phyloP scores from a whole-genome alignment of 2,113 vertebrate species.

The Oophaga pumilio region DNA sequence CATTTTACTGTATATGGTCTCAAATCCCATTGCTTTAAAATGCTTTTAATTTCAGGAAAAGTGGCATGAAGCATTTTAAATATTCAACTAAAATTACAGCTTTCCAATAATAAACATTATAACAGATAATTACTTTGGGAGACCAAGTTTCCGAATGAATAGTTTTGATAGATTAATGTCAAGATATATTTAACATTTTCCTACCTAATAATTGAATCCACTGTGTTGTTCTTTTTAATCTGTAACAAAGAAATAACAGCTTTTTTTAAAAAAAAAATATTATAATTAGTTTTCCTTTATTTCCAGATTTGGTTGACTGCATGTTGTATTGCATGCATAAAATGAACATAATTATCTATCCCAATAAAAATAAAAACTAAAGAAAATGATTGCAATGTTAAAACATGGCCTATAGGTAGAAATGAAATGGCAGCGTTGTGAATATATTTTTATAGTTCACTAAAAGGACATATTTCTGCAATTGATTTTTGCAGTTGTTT shows the following conservation, averaged over 20 bases:
- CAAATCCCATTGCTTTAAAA: constrained; percentile 26
- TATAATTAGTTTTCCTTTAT: constrained; percentile 50
- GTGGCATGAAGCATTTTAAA: constrained; percentile 47
- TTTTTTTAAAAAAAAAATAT: constrained; percentile 40
- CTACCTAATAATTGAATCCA: constrained; percentile 38
- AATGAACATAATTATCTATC: constrained; percentile 32
- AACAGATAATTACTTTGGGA: constrained; percentile 54
- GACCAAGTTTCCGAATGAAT: constrained; percentile 46
- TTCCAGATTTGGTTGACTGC: constrained; percentile 38
- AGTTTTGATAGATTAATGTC: constrained; percentile 53
- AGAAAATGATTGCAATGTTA: constrained; percentile 17
- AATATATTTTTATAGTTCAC: neutral
- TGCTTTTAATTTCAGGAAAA: constrained; percentile 36
- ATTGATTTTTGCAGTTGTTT: neutral
- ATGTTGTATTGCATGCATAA: constrained; percentile 35
- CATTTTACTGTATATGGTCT: constrained; percentile 26
- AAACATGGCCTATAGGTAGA: neutral
- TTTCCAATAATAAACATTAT: constrained; percentile 52
- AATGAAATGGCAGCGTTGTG: neutral
- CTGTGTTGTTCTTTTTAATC: constrained; percentile 42
- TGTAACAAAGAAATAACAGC: constrained; percentile 39
- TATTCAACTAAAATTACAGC: constrained; percentile 53
- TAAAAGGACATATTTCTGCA: neutral
- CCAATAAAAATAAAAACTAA: constrained; percentile 15
- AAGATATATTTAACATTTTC: constrained; percentile 55